phyloP scores from a whole-genome alignment of 2,113 vertebrate species.

The Martes martes region DNA sequence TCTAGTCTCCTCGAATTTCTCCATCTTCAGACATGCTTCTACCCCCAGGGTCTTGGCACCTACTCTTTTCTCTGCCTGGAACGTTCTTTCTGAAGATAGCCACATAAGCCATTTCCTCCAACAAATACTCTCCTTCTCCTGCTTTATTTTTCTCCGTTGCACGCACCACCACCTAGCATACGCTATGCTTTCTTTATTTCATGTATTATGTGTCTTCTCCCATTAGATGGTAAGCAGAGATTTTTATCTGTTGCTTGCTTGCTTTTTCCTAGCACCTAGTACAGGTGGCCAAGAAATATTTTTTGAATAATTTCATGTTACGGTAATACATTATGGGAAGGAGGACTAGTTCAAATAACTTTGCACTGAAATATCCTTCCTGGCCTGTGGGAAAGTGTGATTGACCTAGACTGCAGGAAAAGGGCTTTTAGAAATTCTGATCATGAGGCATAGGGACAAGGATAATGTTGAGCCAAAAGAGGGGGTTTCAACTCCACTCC shows the following conservation, averaged over 20 bases:
- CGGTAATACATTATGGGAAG: neutral
- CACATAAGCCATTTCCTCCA: neutral
- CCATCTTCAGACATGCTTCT: neutral
- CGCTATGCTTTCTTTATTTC: neutral
- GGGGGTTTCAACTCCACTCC: neutral
- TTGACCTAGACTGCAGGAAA: neutral
- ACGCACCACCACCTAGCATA: neutral
- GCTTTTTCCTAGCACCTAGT: neutral
- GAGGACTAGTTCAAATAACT: neutral
- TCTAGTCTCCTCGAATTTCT: neutral
- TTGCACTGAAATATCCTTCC: neutral
- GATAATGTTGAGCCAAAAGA: neutral
- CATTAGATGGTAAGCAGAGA: neutral
- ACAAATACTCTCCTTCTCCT: neutral
- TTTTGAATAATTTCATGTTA: neutral
- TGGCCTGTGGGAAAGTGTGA: neutral
- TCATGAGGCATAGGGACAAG: neutral
- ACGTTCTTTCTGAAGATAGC: neutral
- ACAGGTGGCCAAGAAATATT: neutral
- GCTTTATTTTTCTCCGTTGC: neutral
- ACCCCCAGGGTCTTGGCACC: neutral
- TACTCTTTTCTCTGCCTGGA: neutral
- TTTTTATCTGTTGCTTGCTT: neutral
- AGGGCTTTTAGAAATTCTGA: neutral
- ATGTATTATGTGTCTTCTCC: neutral